Percentiles rank a stretch among this genome's conserved stretches.
Conservation (phyloP, 2,113 vertebrate genomes). For the Sinocyclocheilus rhinocerous region DNA sequence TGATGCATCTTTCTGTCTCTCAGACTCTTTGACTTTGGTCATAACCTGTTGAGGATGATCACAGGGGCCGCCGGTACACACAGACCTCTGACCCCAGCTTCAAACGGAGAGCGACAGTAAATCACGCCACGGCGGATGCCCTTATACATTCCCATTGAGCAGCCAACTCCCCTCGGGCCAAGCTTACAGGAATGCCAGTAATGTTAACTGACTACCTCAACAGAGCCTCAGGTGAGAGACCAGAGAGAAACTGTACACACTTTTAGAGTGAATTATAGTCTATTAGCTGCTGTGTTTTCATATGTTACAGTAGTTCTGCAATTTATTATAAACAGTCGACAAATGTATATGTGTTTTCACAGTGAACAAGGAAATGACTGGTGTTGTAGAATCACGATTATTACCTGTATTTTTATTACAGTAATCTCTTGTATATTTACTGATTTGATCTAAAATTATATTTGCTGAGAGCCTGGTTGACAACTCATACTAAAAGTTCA, state of each 20-base stretch:
- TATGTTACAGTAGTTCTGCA: background rate
- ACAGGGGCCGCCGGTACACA: conserved; percentile 84
- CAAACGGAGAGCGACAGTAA: conserved; percentile 90
- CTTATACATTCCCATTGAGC: conserved; percentile 79
- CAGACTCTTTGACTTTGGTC: conserved; percentile 82
- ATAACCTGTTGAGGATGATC: conserved; percentile 90
- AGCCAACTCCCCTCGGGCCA: conserved; percentile 70
- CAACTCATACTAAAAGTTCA: background rate
- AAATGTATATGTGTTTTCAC: background rate
- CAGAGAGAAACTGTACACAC: background rate
- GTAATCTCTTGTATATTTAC: background rate
- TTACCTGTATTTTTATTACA: background rate
- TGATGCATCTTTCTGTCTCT: conserved; percentile 17
- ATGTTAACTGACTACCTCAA: conserved; percentile 60
- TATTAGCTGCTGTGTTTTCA: background rate
- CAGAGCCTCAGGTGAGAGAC: background rate
- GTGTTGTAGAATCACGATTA: background rate
- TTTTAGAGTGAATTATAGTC: background rate
- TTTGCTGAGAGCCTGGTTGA: background rate
- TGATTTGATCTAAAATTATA: background rate
- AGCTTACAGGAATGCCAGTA: conserved; percentile 76
- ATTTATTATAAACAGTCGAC: background rate
- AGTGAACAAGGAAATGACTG: background rate
- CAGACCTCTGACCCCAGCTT: conserved; percentile 93
- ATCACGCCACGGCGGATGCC: conserved; percentile 85